Base-by-base conservation (phyloP, 2,113 vertebrate species). In the Bos javanicus region DNA sequence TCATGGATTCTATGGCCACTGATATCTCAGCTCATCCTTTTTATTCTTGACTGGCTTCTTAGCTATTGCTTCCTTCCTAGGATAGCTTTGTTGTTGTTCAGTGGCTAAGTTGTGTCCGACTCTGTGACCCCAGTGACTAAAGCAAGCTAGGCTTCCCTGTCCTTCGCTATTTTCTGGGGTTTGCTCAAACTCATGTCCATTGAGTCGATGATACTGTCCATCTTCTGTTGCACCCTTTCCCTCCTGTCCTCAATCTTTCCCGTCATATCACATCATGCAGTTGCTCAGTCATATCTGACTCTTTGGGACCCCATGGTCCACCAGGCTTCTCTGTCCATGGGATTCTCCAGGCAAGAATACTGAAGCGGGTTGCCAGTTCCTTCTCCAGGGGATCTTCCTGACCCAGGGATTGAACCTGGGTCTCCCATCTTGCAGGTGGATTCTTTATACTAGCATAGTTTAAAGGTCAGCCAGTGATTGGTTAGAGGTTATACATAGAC, bases 31-130 rank as follows among this genome's bases (percentile, higher is more conserved):
- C 28, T 57, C 3, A 5, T 78, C 59, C 30, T 57, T 84, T 43
- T 39, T 54, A 81, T 43, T 43, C 15, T n/a, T 33, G 28, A 36
- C n/a, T 67, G 25, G 23, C 5, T 43, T 87, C 46, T 76, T 67
- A 84, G 39, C 26, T 43, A 5, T 43, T 57, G 7, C 33, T 64
- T 94, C 12, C 33, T 76, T 84, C 8, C 9, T 54, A 15, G n/a
- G 8, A 76, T 43, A 26, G 71, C 23, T 76, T 43, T 26, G 71
- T 13, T 26, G 23, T 76, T 76, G 71, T 43, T 76, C 39, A 43
- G 21, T 7, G 36, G 39, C 39, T 76, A 43, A 14, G 23, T 43
- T 0, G 0, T 76, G 23, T 43, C 23, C 0, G 6, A 43, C 39
- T 43, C 71, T 76, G 12, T 26, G 71, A 76, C 23, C 12, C 23